Percentiles rank a stretch among this genome's conserved stretches.
Conservation (phyloP, 2,888 invertebrate genomes). For the Xestoiulus laeticollis region DNA sequence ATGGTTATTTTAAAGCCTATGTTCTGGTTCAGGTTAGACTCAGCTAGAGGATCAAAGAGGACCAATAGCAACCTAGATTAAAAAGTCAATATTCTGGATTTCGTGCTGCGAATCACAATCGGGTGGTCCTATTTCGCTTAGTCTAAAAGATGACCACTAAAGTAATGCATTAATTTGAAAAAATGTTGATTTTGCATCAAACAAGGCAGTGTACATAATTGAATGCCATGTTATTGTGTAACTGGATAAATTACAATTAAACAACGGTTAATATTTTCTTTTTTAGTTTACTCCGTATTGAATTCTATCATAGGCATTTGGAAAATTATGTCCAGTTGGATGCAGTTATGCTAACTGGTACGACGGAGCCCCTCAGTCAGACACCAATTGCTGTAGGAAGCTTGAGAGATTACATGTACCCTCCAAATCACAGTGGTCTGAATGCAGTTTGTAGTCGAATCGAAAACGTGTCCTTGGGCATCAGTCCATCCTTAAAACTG, state of each 20-base stretch:
- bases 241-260: too few relatives aligned
- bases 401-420: background rate
- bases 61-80: too few relatives aligned
- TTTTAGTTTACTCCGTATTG: constrained; percentile 78
- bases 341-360: constrained; percentile 81
- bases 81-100: too few relatives aligned
- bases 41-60: too few relatives aligned
- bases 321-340: constrained; percentile 90
- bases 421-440: constrained; percentile 10
- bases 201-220: background rate
- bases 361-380: constrained; percentile 56
- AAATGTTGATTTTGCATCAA: background rate
- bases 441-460: constrained; percentile 42
- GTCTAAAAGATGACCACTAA: too few relatives aligned
- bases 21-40: too few relatives aligned
- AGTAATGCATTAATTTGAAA: background rate
- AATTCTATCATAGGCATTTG: constrained; percentile 82
- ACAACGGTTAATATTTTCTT: background rate
- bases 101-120: too few relatives aligned
- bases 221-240: too few relatives aligned
- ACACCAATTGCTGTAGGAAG: background rate
- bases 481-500: constrained; percentile 38
- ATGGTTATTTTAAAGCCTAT: background rate
- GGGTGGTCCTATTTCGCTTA: background rate
- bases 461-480: background rate